phyloP scores from a whole-genome alignment of 2,888 invertebrate species.

The Anoplius nigerrimus region DNA sequence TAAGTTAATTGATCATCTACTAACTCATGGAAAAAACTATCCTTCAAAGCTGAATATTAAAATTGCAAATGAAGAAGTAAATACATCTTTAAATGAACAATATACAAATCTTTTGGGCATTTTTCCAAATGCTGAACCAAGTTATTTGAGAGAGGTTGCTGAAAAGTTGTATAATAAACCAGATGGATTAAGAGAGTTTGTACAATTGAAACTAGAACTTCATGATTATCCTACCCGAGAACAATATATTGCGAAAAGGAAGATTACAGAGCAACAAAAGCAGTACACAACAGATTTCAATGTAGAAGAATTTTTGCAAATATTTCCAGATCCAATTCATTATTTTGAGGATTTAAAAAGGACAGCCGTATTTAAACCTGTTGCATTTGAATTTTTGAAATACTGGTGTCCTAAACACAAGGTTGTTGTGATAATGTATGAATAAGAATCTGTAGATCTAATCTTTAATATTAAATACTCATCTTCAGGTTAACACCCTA shows the following conservation, averaged over 20 bases:
- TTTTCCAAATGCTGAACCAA: conserved; percentile 68
- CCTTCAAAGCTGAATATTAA: background rate
- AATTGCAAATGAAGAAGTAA: background rate
- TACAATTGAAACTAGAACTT: conserved; percentile 51
- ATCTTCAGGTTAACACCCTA: conserved; percentile 51
- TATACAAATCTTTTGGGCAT: conserved; percentile 55
- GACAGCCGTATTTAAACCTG: conserved; percentile 27
- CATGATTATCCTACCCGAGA: conserved; percentile 62
- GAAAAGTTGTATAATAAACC: conserved; percentile 38
- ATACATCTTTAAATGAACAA: conserved; percentile 42
- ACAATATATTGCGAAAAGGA: conserved; percentile 45
- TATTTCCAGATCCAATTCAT: conserved; percentile 74
- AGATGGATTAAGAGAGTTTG: conserved; percentile 50
- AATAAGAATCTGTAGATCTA: conserved; percentile 3
- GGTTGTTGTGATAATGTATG: conserved; percentile 21
- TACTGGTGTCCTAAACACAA: conserved; percentile 38
- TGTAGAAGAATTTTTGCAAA: conserved; percentile 73
- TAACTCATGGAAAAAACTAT: conserved; percentile 7
- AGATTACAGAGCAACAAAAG: conserved; percentile 68
- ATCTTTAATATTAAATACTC: conserved; percentile 1
- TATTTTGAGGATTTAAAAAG: conserved; percentile 60
- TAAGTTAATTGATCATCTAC: conserved; percentile 9
- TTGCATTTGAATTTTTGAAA: conserved; percentile 57
- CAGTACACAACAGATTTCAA: conserved; percentile 75
- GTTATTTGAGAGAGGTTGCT: conserved; percentile 52